Percentiles rank a stretch among this genome's conserved stretches.
phyloP scores from a whole-genome alignment of 2,797 vertebrate genomes.

The Syndactyla subalaris region DNA sequence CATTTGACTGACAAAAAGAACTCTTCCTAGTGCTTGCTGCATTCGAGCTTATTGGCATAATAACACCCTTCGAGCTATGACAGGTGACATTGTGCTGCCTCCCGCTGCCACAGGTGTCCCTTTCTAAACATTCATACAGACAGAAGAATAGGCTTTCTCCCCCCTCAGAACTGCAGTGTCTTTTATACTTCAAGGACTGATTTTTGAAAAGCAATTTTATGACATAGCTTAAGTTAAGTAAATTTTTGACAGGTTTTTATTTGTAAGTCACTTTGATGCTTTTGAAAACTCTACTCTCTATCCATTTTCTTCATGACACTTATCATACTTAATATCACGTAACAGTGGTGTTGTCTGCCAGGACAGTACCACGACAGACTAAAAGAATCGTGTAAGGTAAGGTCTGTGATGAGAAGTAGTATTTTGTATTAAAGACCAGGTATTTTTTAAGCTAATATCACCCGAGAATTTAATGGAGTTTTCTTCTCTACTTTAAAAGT shows the following conservation, averaged over 20 bases:
- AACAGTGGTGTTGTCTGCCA: background rate
- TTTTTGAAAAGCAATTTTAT: background rate
- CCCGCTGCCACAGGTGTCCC: background rate
- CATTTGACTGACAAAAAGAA: background rate
- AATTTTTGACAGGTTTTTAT: slow-evolving; percentile 30
- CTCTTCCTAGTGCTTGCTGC: background rate
- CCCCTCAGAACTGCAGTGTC: background rate
- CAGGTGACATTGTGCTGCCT: slow-evolving; percentile 13
- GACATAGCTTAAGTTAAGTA: background rate
- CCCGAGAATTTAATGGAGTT: background rate
- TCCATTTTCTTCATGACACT: background rate
- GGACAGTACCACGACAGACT: background rate
- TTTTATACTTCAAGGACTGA: background rate
- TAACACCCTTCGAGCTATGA: slow-evolving; percentile 2
- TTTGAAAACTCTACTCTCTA: background rate
- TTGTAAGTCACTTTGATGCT: background rate
- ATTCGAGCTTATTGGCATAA: background rate
- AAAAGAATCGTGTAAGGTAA: background rate
- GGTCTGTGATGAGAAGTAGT: background rate
- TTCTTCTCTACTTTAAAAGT: background rate
- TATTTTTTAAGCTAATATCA: background rate
- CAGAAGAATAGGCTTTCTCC: background rate
- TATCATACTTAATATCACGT: background rate
- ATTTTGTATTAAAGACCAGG: background rate
- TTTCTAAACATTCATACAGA: background rate